These are phyloP conservation scores for Paramuricea clavata DNA, from an alignment of 92 coral and sea anemone species.

Conservation along the genomic window DNA sequence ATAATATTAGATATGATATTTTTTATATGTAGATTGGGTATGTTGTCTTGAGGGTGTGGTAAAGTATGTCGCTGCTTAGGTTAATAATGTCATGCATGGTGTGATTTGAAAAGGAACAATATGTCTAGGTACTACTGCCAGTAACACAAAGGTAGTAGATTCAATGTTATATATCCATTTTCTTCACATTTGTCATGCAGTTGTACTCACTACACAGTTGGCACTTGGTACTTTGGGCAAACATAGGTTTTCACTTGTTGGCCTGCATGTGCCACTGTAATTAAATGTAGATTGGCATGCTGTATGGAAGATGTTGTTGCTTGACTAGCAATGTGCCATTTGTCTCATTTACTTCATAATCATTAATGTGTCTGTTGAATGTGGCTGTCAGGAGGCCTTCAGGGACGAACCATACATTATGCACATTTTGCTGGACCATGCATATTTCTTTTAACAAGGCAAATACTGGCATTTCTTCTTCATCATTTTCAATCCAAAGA, in stretches of 20 bases:
- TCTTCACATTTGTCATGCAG: too few relatives aligned
- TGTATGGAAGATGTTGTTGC: background rate
- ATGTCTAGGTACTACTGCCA: too few relatives aligned
- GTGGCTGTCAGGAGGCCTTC: slow-evolving; percentile 47
- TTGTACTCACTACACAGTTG: too few relatives aligned
- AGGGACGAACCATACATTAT: slow-evolving; percentile 54
- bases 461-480: slow-evolving; percentile 65
- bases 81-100: too few relatives aligned
- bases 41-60: too few relatives aligned
- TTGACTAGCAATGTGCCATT: background rate
- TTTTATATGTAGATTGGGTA: too few relatives aligned
- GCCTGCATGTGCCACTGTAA: background rate
- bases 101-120: too few relatives aligned
- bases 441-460: slow-evolving; percentile 62
- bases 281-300: background rate
- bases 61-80: too few relatives aligned
- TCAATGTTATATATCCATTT: too few relatives aligned
- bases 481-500: slow-evolving; percentile 62
- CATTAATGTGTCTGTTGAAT: slow-evolving; percentile 68
- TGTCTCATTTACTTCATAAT: slow-evolving; percentile 34
- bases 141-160: too few relatives aligned
- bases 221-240: slow-evolving; percentile 1
- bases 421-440: slow-evolving; percentile 54
- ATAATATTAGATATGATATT: too few relatives aligned
- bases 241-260: slow-evolving; percentile 1